Evolutionary conservation across 2,888 invertebrate genomes (phyloP).

Genomic region (Venustoraphidia nigricollis): DNA sequence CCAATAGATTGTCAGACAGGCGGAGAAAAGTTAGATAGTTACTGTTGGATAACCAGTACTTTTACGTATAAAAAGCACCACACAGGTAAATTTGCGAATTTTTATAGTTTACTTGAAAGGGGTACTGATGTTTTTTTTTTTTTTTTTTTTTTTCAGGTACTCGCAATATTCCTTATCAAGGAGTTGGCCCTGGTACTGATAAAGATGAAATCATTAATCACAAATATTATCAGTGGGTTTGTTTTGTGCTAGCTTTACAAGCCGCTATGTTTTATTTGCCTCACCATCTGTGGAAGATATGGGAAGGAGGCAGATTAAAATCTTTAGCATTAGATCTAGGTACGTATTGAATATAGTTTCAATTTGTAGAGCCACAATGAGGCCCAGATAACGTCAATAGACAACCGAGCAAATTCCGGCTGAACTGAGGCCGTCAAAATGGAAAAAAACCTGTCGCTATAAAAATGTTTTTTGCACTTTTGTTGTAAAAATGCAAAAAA

Average conservation of each 20-base stretch:
- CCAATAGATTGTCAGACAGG: conserved; percentile 61
- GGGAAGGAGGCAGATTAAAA: conserved; percentile 49
- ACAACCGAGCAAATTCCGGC: neutral
- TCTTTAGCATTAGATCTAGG: conserved; percentile 43
- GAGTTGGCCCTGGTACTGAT: conserved; percentile 29
- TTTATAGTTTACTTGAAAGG: neutral
- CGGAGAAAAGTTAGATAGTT: conserved; percentile 51
- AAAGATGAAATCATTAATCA: conserved; percentile 38
- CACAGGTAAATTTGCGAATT: conserved; percentile 21
- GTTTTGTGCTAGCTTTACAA: conserved; percentile 49
- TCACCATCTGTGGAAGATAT: conserved; percentile 54
- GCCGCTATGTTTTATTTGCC: conserved; percentile 53
- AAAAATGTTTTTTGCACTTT: no score
- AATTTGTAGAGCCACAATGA: neutral
- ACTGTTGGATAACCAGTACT: conserved; percentile 67
- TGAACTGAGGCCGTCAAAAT: conserved; percentile 1
- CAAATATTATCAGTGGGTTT: conserved; percentile 59
- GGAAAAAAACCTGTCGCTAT: no score
- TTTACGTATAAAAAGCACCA: conserved; percentile 38
- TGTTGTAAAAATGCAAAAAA: no score
- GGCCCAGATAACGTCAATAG: no score
- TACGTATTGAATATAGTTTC: conserved; percentile 16
- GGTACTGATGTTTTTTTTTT: neutral
- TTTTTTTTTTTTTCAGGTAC: conserved; percentile 4
- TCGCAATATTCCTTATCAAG: conserved; percentile 32